Conservation (phyloP, 2,797 vertebrate genomes). For the Paramormyrops hopkinsi region DNA sequence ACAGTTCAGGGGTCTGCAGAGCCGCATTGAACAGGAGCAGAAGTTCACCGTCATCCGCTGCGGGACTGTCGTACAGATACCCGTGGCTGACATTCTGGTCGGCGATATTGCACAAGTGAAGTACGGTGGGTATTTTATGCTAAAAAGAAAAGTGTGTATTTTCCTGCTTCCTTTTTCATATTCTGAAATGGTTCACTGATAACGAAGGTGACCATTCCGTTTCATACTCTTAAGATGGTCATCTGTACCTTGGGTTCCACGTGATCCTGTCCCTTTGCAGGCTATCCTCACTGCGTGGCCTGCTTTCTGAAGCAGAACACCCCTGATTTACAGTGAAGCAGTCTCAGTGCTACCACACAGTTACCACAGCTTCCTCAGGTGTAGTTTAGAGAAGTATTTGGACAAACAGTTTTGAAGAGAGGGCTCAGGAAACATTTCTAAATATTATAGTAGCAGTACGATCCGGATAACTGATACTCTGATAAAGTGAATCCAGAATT, state of each 20-base stretch:
- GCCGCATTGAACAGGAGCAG: constrained; percentile 94
- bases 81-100: constrained; percentile 83
- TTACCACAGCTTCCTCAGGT: neutral
- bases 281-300: neutral
- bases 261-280: neutral
- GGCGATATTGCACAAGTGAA: constrained; percentile 93
- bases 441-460: neutral
- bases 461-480: neutral
- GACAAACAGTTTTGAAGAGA: neutral
- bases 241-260: neutral
- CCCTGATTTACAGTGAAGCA: neutral
- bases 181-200: neutral
- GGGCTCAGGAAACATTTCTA: neutral
- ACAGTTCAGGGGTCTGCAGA: constrained; percentile 93
- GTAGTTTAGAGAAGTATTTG: neutral
- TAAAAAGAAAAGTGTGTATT: neutral
- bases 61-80: constrained; percentile 81
- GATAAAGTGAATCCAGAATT: neutral
- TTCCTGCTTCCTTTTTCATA: neutral
- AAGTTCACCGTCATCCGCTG: constrained; percentile 81
- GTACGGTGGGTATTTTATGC: constrained; percentile 70
- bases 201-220: neutral
- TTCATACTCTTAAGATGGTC: neutral
- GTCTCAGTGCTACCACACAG: neutral
- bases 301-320: neutral